Conservation (phyloP, 2,113 vertebrate species). For the Aegithalos caudatus region DNA sequence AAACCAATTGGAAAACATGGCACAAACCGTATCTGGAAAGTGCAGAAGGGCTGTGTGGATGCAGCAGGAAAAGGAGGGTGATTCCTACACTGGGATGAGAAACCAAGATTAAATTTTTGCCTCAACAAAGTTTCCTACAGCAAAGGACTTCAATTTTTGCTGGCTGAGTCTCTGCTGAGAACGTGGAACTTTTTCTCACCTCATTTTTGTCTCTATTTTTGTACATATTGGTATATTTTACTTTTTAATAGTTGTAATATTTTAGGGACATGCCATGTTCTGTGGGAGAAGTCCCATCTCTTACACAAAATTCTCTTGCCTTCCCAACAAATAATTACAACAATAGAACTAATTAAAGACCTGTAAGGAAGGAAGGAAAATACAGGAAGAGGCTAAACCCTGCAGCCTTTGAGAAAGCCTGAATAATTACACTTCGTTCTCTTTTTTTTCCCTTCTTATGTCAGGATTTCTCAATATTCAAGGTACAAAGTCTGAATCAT, state of each 20-base stretch:
- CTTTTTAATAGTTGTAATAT: background rate
- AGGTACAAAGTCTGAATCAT: background rate
- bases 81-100: background rate
- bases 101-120: background rate
- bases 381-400: background rate
- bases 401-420: background rate
- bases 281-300: background rate
- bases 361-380: background rate
- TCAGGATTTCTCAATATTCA: background rate
- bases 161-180: background rate
- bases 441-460: background rate
- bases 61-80: background rate
- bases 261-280: background rate
- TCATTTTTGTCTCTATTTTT: background rate
- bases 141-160: background rate
- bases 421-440: background rate
- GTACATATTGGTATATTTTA: background rate
- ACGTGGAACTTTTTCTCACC: background rate
- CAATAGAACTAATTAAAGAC: background rate
- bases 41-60: background rate
- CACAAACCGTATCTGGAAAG: background rate
- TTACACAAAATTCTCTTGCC: background rate
- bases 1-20: background rate
- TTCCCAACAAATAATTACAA: background rate
- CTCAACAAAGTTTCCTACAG: background rate